Evolutionary conservation across 2,797 vertebrate species (phyloP).

Genomic region (Morelia viridis): DNA sequence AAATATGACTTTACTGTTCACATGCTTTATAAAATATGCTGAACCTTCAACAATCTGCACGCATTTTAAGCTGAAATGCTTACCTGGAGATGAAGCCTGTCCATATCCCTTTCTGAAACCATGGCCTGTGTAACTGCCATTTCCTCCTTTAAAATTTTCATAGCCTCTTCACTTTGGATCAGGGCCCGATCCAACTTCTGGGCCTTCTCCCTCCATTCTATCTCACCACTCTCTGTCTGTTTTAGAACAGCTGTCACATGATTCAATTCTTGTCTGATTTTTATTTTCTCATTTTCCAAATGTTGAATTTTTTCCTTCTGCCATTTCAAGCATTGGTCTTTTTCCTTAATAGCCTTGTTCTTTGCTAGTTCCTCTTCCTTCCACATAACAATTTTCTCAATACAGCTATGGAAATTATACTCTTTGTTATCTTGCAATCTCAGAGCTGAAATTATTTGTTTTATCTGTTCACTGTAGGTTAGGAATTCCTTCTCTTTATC

Average conservation of each 20-base stretch:
- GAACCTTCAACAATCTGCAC: not conserved
- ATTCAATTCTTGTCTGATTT: slow-evolving; percentile 54
- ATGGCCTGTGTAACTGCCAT: slow-evolving; percentile 57
- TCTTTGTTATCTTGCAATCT: slow-evolving; percentile 23
- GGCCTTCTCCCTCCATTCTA: slow-evolving; percentile 75
- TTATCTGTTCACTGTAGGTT: slow-evolving; percentile 48
- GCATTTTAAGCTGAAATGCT: slow-evolving; percentile 10
- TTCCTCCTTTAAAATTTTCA: slow-evolving; percentile 57
- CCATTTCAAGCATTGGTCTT: slow-evolving; percentile 34
- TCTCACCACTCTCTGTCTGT: slow-evolving; percentile 76
- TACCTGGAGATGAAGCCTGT: slow-evolving; percentile 65
- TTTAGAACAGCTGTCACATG: slow-evolving; percentile 68
- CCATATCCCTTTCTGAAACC: slow-evolving; percentile 61
- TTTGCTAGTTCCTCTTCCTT: slow-evolving; percentile 45
- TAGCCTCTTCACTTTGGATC: slow-evolving; percentile 59
- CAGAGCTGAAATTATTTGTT: slow-evolving; percentile 47
- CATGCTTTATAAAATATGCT: not conserved
- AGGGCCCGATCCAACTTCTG: slow-evolving; percentile 60
- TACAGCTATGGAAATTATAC: slow-evolving; percentile 32
- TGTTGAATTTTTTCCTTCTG: slow-evolving; percentile 45
- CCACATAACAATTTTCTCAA: slow-evolving; percentile 46
- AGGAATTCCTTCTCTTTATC: slow-evolving; percentile 53
- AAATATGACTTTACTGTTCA: not conserved
- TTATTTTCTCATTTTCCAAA: slow-evolving; percentile 44
- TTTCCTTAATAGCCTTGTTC: slow-evolving; percentile 40